Conservation (phyloP, 1,140 invertebrate species). For the Drosophila ercepeae region DNA sequence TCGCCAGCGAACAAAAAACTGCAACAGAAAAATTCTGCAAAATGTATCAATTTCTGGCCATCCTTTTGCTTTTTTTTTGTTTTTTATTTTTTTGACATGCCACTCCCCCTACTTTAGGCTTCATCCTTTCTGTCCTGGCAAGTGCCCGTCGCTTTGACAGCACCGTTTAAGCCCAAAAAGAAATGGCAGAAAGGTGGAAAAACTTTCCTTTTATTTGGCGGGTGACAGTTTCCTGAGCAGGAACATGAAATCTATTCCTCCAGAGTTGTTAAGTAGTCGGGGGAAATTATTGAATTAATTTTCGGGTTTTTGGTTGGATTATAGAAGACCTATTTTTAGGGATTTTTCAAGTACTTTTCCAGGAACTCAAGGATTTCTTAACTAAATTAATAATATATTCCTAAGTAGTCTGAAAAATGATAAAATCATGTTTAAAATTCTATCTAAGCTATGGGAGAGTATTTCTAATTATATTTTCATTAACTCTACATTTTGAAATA, state of each 20-base stretch:
- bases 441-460: too few species aligned
- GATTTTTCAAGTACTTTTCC: neutral
- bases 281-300: slow-evolving; percentile 1
- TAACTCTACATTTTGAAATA: too few species aligned
- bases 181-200: slow-evolving; percentile 6
- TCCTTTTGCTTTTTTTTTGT: slow-evolving; percentile 29
- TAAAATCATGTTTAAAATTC: too few species aligned
- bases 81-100: neutral
- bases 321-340: too few species aligned
- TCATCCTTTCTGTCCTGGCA: slow-evolving; percentile 25
- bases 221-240: slow-evolving; percentile 49
- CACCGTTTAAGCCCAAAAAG: slow-evolving; percentile 49
- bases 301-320: too few species aligned
- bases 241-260: slow-evolving; percentile 10
- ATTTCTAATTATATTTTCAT: too few species aligned
- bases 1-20: slow-evolving; percentile 25
- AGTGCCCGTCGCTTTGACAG: slow-evolving; percentile 71
- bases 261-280: slow-evolving; percentile 9
- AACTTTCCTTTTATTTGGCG: slow-evolving; percentile 36
- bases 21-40: slow-evolving; percentile 57
- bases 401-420: too few species aligned
- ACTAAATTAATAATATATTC: too few species aligned
- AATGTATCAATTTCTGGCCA: slow-evolving; percentile 77
- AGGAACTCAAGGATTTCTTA: too few species aligned
- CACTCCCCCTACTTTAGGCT: neutral